These are phyloP conservation scores for Anomalospiza imberbis DNA, from an alignment of 2,797 vertebrate species.

Conservation along the genomic window DNA sequence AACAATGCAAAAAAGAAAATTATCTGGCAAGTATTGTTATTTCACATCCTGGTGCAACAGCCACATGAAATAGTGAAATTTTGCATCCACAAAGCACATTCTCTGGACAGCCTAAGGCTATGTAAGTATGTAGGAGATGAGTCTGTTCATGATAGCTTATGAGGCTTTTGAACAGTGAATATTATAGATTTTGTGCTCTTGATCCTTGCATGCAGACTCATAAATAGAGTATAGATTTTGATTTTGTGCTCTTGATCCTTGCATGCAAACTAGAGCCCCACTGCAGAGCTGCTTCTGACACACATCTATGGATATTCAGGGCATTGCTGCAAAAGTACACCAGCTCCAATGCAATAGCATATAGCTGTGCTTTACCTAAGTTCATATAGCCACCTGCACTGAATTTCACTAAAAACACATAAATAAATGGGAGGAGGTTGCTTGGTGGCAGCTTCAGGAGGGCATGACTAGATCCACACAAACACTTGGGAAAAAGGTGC, in stretches of 20 bases:
- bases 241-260: not conserved
- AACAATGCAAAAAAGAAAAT: not conserved
- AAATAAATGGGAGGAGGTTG: not conserved
- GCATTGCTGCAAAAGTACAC: not conserved
- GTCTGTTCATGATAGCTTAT: not conserved
- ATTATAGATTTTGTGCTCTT: not conserved
- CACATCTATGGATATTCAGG: not conserved
- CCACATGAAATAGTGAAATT: not conserved
- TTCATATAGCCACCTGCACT: not conserved
- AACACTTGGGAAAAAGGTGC: constrained; percentile 32
- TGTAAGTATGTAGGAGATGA: not conserved
- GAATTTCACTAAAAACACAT: constrained; percentile 40
- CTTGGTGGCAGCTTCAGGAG: constrained; percentile 41
- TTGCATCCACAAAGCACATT: not conserved
- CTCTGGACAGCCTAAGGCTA: not conserved
- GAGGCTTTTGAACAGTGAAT: not conserved
- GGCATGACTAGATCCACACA: constrained; percentile 30
- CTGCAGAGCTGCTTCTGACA: not conserved
- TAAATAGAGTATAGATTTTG: not conserved
- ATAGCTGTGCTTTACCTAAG: not conserved
- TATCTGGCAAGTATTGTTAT: not conserved
- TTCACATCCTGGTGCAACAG: not conserved
- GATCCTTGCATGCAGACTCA: not conserved
- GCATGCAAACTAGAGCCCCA: not conserved
- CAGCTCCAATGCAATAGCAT: not conserved